These are phyloP conservation scores for Liodrosophila aerea DNA, from an alignment of 2,888 invertebrate genomes.

Conservation along the genomic window DNA sequence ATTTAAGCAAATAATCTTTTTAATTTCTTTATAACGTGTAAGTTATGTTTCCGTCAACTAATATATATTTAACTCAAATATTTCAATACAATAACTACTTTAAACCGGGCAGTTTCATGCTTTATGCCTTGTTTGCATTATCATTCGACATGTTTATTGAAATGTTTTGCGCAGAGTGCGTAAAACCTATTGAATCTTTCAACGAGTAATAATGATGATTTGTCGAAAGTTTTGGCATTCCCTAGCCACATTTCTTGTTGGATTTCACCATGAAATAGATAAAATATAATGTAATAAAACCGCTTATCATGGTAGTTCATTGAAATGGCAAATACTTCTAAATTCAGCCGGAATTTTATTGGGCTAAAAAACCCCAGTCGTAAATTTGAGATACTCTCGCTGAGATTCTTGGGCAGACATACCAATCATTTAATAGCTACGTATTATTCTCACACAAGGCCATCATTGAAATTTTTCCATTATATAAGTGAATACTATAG, in stretches of 20 bases:
- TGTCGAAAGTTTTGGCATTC: constrained; percentile 14
- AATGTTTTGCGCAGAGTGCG: constrained; percentile 19
- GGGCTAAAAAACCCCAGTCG: constrained; percentile 44
- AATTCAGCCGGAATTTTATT: constrained; percentile 36
- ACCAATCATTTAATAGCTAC: constrained; percentile 32
- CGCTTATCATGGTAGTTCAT: constrained; percentile 56
- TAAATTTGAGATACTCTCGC: constrained; percentile 26
- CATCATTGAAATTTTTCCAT: constrained; percentile 58
- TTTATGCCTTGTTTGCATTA: constrained; percentile 27
- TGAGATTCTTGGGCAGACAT: constrained; percentile 15
- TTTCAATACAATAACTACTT: background rate
- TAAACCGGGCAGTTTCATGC: constrained; percentile 19
- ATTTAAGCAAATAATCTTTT: too few species aligned
- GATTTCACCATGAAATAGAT: background rate
- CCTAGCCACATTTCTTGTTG: background rate
- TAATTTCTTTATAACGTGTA: too few species aligned
- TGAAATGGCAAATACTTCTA: constrained; percentile 41
- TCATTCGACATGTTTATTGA: constrained; percentile 37
- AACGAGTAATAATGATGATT: constrained; percentile 17
- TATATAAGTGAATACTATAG: constrained; percentile 23
- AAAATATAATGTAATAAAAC: constrained; percentile 19
- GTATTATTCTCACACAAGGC: constrained; percentile 37
- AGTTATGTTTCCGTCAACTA: too few species aligned
- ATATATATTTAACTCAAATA: too few species aligned
- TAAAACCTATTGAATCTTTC: constrained; percentile 34